Conservation (phyloP, 2,113 vertebrate genomes). For the Amia ocellicauda region DNA sequence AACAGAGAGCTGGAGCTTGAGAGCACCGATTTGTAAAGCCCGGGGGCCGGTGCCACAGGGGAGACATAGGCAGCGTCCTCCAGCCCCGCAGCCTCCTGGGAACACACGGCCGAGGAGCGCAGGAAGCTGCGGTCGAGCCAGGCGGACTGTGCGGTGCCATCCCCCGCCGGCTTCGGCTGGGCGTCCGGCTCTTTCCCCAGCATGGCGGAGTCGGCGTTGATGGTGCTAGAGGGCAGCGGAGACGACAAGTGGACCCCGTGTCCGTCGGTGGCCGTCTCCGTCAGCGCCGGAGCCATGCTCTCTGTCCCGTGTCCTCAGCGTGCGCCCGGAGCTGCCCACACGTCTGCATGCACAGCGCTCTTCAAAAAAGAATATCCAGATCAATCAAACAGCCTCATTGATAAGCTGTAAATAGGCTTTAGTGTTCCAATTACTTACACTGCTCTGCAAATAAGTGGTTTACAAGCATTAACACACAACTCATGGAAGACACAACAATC, state of each 20-base stretch:
- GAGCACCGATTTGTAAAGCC: constrained; percentile 62
- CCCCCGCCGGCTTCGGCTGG: constrained; percentile 65
- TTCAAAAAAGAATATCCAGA: too few relatives aligned
- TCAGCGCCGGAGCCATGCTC: constrained; percentile 82
- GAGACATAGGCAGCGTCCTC: constrained; percentile 57
- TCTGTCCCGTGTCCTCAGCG: neutral
- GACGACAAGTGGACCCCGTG: constrained; percentile 75
- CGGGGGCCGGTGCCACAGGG: constrained; percentile 50
- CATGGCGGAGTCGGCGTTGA: constrained; percentile 68
- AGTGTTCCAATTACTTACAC: too few relatives aligned
- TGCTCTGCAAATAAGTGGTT: too few relatives aligned
- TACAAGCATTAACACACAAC: too few relatives aligned
- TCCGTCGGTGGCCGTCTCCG: constrained; percentile 74
- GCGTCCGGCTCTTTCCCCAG: constrained; percentile 61
- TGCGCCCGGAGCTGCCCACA: too few relatives aligned
- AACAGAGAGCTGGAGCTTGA: constrained; percentile 61
- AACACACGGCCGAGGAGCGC: constrained; percentile 57
- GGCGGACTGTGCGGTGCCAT: constrained; percentile 62
- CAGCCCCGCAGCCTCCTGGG: constrained; percentile 58
- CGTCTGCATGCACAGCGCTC: too few relatives aligned
- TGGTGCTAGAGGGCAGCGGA: constrained; percentile 64
- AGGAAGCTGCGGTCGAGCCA: constrained; percentile 69
- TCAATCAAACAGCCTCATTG: too few relatives aligned
- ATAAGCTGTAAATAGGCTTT: too few relatives aligned
- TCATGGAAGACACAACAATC: too few relatives aligned